Evolutionary conservation across 2,113 vertebrate species (phyloP).

Genomic region (Syrmaticus mikado): DNA sequence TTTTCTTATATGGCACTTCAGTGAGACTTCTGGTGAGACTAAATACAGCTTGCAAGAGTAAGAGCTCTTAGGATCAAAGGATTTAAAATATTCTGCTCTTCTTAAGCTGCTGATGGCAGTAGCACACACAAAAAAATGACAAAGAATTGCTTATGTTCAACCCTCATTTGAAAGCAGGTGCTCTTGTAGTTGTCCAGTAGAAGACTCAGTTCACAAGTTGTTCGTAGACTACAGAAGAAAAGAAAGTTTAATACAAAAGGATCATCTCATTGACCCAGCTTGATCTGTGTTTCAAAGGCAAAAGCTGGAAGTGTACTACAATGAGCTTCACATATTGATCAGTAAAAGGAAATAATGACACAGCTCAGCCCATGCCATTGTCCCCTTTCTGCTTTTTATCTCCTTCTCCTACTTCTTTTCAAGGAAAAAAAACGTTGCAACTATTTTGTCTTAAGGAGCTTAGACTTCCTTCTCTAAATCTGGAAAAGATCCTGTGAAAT

Average conservation of each 20-base stretch:
- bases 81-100: conserved; percentile 17
- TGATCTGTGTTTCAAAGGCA: conserved; percentile 76
- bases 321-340: conserved; percentile 60
- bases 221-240: conserved; percentile 42
- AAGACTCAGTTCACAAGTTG: conserved; percentile 28
- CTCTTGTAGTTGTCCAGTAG: not conserved
- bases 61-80: conserved; percentile 10
- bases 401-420: conserved; percentile 32
- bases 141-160: conserved; percentile 37
- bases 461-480: conserved; percentile 55
- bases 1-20: conserved; percentile 27
- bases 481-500: conserved; percentile 38
- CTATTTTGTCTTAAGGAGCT: conserved; percentile 63
- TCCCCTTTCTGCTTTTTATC: conserved; percentile 19
- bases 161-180: conserved; percentile 37
- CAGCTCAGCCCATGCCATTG: conserved; percentile 68
- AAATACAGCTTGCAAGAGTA: conserved; percentile 13
- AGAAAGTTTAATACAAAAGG: conserved; percentile 55
- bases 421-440: conserved; percentile 3
- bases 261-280: conserved; percentile 52
- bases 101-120: not conserved
- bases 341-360: conserved; percentile 59
- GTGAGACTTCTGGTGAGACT: conserved; percentile 23
- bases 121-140: not conserved
- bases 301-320: conserved; percentile 71